Conservation (phyloP, 1,140 invertebrate genomes). For the Medauroidea extradentata region DNA sequence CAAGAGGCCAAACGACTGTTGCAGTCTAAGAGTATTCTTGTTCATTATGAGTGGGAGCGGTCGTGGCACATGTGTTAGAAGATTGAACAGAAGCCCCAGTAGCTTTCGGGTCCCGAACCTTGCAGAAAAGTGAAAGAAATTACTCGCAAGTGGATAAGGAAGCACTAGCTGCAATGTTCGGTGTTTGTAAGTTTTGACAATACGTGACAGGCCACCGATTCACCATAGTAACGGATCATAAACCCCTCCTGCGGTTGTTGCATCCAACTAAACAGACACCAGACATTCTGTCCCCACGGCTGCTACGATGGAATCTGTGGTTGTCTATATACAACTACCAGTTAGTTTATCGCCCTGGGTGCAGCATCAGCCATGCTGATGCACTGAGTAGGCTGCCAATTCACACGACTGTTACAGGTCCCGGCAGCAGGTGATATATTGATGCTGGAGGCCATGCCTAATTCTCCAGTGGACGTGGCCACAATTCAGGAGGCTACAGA, state of each 20-base stretch:
- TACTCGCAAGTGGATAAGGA: slow-evolving; percentile 49
- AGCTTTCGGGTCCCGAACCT: slow-evolving; percentile 29
- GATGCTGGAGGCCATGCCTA: slow-evolving; percentile 6
- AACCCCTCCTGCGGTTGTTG: slow-evolving; percentile 44
- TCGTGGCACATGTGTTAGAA: slow-evolving; percentile 32
- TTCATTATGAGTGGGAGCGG: slow-evolving; percentile 28
- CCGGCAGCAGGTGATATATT: slow-evolving; percentile 3
- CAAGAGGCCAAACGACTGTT: neutral
- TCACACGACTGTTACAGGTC: neutral
- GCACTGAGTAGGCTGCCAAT: neutral
- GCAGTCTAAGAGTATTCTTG: neutral
- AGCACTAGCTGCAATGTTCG: slow-evolving; percentile 29
- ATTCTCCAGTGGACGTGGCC: slow-evolving; percentile 5
- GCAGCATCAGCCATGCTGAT: neutral
- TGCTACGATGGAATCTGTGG: neutral
- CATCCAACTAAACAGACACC: slow-evolving; percentile 30
- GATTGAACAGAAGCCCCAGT: slow-evolving; percentile 35
- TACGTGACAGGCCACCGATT: slow-evolving; percentile 41
- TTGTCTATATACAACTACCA: slow-evolving; percentile 1
- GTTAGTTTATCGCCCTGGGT: neutral
- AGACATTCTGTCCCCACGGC: slow-evolving; percentile 28
- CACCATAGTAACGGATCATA: slow-evolving; percentile 43
- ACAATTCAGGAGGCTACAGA: slow-evolving; percentile 8
- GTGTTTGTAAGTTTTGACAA: slow-evolving; percentile 27
- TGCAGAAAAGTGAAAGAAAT: slow-evolving; percentile 37